Base-by-base conservation (phyloP, 2,113 vertebrate genomes). In the Malurus alboscapulatus region DNA sequence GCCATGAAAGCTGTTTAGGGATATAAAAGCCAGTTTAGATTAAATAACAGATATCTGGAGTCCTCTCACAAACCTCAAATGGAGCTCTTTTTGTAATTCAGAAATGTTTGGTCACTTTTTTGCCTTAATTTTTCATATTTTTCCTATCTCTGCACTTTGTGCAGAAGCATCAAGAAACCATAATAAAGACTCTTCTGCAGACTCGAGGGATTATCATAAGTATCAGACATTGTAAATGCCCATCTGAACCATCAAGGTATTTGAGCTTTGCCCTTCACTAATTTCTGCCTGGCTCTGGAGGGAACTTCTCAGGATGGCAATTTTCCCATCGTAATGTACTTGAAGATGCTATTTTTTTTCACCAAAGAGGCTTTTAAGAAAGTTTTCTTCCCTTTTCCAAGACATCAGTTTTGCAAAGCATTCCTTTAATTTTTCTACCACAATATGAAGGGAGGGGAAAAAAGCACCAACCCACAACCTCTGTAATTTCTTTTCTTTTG, bases 211-310 rank as follows among this genome's bases (percentile, higher is more conserved):
- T 76, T 92, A n/a, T n/a, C 69, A 84, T 79, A 29, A 94, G 18
- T 29, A 82, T 62, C 87, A 92, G 77, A 29, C n/a, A 10, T 11
- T 82, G 58, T 13, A 54, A 83, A 30, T 84, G 40, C 53, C 65
- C 3, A 0, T 74, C 92, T 92, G 77, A 85, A 85, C 47, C 74
- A 73, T 66, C 34, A 69, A 62, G 47, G 42, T n/a, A 30, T 40
- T 82, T 73, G 54, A 5, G 3, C 30, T 63, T 53, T 83, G 67
- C 55, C 75, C 38, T 12, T 63, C 24, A 82, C 81, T 77, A 67
- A 90, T 90, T 94, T 77, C 78, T 5, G 2, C 29, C 53, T 72
- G 58, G 6, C 18, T 93, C 74, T 89, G 84, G 25, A 92, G 71
- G 24, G 29, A 94, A 47, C 50, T 58, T 69, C 78, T 91, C 67